Conservation (phyloP, 2,113 vertebrate species). For the Ailurus styani region DNA sequence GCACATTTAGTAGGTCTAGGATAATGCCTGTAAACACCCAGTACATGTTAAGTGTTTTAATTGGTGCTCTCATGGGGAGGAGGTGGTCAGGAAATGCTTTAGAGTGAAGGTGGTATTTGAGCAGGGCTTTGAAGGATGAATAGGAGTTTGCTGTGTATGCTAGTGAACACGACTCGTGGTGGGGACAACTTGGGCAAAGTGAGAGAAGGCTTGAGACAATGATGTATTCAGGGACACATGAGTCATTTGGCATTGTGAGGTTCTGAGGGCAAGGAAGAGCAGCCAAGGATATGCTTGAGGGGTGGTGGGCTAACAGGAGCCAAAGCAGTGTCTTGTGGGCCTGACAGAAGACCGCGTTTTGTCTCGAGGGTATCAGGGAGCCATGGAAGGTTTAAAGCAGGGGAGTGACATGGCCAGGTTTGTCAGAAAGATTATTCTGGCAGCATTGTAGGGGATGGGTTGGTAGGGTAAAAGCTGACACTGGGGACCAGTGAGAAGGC, state of each 20-base stretch:
- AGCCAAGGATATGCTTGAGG: not conserved
- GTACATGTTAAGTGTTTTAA: not conserved
- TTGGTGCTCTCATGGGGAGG: not conserved
- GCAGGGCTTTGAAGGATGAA: conserved; percentile 1
- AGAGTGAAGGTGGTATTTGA: not conserved
- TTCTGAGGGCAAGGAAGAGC: not conserved
- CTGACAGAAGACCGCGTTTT: not conserved
- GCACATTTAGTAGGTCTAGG: not conserved
- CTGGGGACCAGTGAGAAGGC: not conserved
- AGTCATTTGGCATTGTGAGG: not conserved
- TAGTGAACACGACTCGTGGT: not conserved
- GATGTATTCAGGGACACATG: not conserved
- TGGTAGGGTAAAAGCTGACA: not conserved
- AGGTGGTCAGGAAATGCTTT: not conserved
- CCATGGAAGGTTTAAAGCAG: not conserved
- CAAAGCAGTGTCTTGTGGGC: not conserved
- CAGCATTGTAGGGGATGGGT: not conserved
- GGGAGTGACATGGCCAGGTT: not conserved
- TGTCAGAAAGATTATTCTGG: not conserved
- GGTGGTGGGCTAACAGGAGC: not conserved
- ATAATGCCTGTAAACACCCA: not conserved
- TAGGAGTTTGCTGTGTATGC: not conserved
- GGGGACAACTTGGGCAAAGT: not conserved
- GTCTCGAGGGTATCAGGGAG: not conserved
- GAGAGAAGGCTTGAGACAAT: not conserved